These are phyloP conservation scores for Ceratosolen solmsi DNA, from an alignment of 1,140 invertebrate genomes.

Conservation along the genomic window DNA sequence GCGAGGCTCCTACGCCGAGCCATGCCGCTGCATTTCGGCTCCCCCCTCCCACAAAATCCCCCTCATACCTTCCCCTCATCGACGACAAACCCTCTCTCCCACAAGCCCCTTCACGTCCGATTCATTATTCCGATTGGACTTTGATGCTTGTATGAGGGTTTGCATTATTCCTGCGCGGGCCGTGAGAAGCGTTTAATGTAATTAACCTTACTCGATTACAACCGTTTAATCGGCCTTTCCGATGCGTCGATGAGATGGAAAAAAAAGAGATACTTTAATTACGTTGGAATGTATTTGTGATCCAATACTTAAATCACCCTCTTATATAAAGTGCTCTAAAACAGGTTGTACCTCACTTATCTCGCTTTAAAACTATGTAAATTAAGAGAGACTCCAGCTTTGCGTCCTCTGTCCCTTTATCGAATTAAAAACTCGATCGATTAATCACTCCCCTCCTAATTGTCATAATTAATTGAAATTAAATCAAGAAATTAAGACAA, in stretches of 20 bases:
- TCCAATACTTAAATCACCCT: not conserved
- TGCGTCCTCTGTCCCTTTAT: not conserved
- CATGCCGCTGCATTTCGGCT: not conserved
- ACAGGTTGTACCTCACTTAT: not conserved
- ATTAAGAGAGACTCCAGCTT: not conserved
- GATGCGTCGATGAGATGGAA: not conserved
- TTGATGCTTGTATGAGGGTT: conserved; percentile 16
- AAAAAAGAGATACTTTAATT: not conserved
- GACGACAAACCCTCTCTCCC: too few relatives aligned
- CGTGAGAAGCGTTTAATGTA: conserved; percentile 3
- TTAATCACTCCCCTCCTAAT: not conserved
- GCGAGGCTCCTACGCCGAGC: not conserved
- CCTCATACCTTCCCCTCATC: too few relatives aligned
- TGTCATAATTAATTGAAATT: conserved; percentile 1
- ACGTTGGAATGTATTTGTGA: not conserved
- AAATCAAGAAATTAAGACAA: not conserved
- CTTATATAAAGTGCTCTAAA: not conserved
- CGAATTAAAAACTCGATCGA: not conserved
- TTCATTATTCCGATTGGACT: conserved; percentile 23
- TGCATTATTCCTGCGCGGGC: not conserved
- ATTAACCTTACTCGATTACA: not conserved
- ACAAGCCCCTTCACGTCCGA: too few relatives aligned
- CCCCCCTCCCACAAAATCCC: not conserved
- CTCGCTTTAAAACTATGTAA: not conserved
- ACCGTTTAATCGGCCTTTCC: not conserved